Base-by-base conservation (phyloP, 2,888 invertebrate genomes). In the Morpho achilles region DNA sequence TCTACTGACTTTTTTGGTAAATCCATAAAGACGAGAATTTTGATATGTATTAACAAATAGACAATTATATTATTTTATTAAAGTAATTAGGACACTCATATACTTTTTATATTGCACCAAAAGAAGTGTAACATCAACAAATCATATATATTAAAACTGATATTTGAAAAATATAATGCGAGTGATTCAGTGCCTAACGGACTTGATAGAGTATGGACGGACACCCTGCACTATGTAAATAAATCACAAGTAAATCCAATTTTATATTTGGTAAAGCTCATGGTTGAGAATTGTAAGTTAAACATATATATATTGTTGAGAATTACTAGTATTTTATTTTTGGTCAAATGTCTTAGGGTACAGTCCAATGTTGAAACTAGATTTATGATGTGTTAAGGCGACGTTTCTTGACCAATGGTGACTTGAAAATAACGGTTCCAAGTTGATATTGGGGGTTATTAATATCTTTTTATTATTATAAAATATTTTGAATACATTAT, bases 291-390 rank as follows among this genome's bases (percentile, higher is more conserved):
- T 67, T 69, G 69, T 71, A 73, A 70, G 72, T 74, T 71, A 65
- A 72, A 74, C 76, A 77, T 83, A 80, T 81, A 80, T 82, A 70
- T 79, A 84, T 82, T 87, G 87, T 88, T 87, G 83, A 87, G 74
- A 80, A 76, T 78, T 85, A 73, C 72, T 83, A 79, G 82, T 84
- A 86, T 88, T 87, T 88, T 87, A 86, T 87, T 84, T 86, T 84
- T 86, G 87, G 81, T 87, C 79, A 82, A 59, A 73, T 72, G 71
- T 70, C 76, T 68, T 80, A 82, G 72, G 71, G 70, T 73, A 75
- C 72, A 84, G 84, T 80, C 88, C 84, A 87, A 86, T 83, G 86
- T 87, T 85, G 76, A 77, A 69, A 69, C 64, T 80, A 77, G 69
- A 41, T 9, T 69, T 73, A 81, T 74, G 67, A 68, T 62, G 69